These are phyloP conservation scores for Numenius phaeopus DNA, from an alignment of 2,797 vertebrate genomes.

Conservation along the genomic window DNA sequence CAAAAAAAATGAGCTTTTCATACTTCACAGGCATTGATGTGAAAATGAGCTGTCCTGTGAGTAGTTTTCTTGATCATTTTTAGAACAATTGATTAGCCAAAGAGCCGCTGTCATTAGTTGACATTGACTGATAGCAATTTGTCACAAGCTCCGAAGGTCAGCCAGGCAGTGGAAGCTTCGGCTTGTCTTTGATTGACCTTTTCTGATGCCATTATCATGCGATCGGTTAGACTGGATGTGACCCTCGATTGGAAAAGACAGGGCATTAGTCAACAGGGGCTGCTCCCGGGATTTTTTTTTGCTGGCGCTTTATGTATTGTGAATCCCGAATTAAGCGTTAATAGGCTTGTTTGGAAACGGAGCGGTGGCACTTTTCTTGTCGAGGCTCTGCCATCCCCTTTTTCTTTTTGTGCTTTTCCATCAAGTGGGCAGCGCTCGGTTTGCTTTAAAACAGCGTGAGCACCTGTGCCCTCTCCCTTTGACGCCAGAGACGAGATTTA, in stretches of 20 bases:
- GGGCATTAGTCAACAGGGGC: constrained; percentile 81
- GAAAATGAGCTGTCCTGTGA: constrained; percentile 87
- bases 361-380: background rate
- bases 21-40: constrained; percentile 88
- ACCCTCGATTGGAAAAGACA: constrained; percentile 81
- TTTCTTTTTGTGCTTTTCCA: background rate
- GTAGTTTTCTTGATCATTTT: constrained; percentile 88
- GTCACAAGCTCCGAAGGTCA: constrained; percentile 92
- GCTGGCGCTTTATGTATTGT: constrained; percentile 71
- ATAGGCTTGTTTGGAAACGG: constrained; percentile 59
- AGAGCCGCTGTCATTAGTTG: constrained; percentile 88
- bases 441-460: background rate
- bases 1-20: constrained; percentile 86
- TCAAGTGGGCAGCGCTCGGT: background rate
- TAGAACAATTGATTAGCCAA: constrained; percentile 89
- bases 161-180: constrained; percentile 81
- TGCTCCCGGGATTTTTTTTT: constrained; percentile 62
- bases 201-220: constrained; percentile 82
- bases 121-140: constrained; percentile 91
- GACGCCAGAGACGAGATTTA: background rate
- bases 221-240: constrained; percentile 85
- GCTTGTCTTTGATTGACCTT: constrained; percentile 88
- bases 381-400: background rate
- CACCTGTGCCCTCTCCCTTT: background rate
- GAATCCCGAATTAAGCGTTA: constrained; percentile 54